Percentiles rank a stretch among this genome's conserved stretches.
Conservation (phyloP, 2,888 invertebrate genomes). For the Arrhopalites spinosus region DNA sequence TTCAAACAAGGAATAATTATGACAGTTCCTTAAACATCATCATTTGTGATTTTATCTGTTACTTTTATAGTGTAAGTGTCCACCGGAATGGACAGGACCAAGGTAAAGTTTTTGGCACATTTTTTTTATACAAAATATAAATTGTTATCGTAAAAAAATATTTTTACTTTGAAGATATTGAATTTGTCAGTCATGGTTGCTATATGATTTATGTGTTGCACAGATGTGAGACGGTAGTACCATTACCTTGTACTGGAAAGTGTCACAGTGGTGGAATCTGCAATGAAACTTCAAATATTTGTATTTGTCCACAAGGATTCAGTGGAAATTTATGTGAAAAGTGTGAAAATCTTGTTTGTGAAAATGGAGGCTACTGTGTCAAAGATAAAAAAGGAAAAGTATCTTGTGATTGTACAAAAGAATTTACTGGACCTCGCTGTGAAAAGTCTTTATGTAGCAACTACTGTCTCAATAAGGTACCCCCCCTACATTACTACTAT, state of each 20-base stretch:
- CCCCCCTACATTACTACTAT: neutral
- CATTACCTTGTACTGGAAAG: slow-evolving; percentile 62
- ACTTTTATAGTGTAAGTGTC: slow-evolving; percentile 65
- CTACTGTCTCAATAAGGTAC: slow-evolving; percentile 59
- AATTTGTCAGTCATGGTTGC: no score
- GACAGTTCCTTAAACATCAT: no score
- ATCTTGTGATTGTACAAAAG: slow-evolving; percentile 62
- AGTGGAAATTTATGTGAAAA: slow-evolving; percentile 65
- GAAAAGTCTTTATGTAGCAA: slow-evolving; percentile 61
- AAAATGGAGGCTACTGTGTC: slow-evolving; percentile 68
- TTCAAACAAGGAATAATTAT: no score
- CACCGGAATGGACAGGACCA: slow-evolving; percentile 69
- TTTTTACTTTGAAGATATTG: no score
- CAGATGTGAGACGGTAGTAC: slow-evolving; percentile 60
- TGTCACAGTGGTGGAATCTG: slow-evolving; percentile 70
- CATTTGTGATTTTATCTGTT: neutral
- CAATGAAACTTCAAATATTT: slow-evolving; percentile 59
- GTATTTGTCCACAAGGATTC: slow-evolving; percentile 65
- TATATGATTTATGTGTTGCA: no score
- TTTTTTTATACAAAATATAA: no score
- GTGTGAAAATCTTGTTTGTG: slow-evolving; percentile 66
- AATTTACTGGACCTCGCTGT: slow-evolving; percentile 64
- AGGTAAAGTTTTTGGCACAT: no score
- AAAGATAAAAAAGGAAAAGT: slow-evolving; percentile 55
- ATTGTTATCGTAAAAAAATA: no score